A percentile compares a stretch with the other conserved stretches of the same genome.
Conservation (phyloP, 2,797 vertebrate genomes). For the Melopsittacus undulatus region DNA sequence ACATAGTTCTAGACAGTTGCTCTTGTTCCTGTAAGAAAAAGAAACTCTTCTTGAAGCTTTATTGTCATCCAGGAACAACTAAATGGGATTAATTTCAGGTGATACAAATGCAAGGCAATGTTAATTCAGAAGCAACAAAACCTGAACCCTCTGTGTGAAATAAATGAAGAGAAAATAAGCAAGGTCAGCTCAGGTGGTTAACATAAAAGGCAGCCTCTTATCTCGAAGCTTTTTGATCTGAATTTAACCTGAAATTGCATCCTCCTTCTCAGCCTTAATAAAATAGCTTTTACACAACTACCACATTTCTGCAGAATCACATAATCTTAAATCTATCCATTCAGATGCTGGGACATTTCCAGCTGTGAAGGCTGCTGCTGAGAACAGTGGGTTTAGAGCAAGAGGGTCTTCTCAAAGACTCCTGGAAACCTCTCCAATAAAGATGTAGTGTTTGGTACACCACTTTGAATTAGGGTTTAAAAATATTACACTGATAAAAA, state of each 20-base stretch:
- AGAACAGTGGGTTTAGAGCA: not conserved
- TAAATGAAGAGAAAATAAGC: not conserved
- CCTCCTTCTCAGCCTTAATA: not conserved
- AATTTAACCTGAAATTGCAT: not conserved
- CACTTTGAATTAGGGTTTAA: not conserved
- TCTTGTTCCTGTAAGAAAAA: not conserved
- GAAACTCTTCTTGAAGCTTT: not conserved
- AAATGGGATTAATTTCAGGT: not conserved
- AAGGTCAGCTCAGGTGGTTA: not conserved
- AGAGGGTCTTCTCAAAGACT: not conserved
- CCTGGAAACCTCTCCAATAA: not conserved
- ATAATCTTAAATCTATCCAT: not conserved
- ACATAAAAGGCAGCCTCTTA: not conserved
- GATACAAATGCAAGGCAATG: not conserved
- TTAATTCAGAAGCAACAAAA: slow-evolving; percentile 4
- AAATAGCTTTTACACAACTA: not conserved
- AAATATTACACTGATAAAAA: not conserved
- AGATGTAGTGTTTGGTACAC: not conserved
- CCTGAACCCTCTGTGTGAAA: not conserved
- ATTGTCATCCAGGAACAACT: not conserved
- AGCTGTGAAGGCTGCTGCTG: not conserved
- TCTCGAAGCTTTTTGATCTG: not conserved
- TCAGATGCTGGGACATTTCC: not conserved
- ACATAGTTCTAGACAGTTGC: not conserved
- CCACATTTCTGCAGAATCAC: not conserved